Evolutionary conservation across 2,113 vertebrate species (phyloP), one percentile per base, ranked within the genome.

Genomic region (Lampris incognitus): DNA sequence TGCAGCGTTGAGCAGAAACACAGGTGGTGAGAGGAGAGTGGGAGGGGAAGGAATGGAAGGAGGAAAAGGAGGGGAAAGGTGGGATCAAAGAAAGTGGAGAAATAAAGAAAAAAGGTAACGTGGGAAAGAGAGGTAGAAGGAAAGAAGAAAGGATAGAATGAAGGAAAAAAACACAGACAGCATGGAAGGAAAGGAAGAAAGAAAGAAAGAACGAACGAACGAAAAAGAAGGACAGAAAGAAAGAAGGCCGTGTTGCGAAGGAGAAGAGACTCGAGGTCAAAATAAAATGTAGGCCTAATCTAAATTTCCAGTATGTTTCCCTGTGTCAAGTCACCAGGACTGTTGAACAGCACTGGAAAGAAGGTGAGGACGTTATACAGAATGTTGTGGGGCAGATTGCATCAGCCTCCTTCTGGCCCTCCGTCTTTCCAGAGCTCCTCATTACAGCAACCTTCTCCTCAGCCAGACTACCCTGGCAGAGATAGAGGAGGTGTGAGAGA

Each of bases 1-100:
- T 86, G 71, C 56, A 81, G 8, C 41, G 0, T 74, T 69, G 68
- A 84, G 64, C 64, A 81, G 71, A 57, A 85, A 78, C 86, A 82
- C 85, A 88, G 85, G 82, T 83, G 81, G 72, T 48, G 81, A 70
- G 58, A 50, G 41, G 60, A 50, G 54, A 63, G 41, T 2, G 13
- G 36, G 61, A 63, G 37, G 42, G 24, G 40, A 37, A 46, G 24
- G 13, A 46, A 64, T n/a, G 44, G 48, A 36, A 7, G 9, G 11
- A 41, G 52, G 58, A 65, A 50, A 49, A 39, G 42, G 49, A 63
- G 60, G 55, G 6, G 10, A 2, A 24, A 61, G n/a, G 41, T 24
- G 10, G 66, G 6, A 4, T 1, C 44, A 9, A 37, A 6, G 39
- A 39, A 39, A 48, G 38, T n/a, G 48, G 55, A 8, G 37, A 10